Base-by-base conservation (phyloP, 2,113 vertebrate genomes). In the Euleptes europaea region DNA sequence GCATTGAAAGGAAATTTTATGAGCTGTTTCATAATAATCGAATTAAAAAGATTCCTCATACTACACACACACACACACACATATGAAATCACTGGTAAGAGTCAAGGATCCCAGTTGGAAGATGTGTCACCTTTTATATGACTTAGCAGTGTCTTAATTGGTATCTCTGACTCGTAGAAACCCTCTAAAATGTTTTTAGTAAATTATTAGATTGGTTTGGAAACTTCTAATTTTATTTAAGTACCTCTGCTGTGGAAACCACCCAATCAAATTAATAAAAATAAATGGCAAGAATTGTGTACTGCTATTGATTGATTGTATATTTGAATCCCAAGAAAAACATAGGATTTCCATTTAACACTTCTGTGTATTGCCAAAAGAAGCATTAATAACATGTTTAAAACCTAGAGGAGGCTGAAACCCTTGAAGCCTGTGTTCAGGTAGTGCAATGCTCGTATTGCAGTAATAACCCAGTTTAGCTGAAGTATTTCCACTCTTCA, bases 1-100 rank as follows among this genome's bases (percentile, higher is more conserved):
- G 70, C 13, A 49, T 86, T 92, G 42, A 44, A 11, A 40, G 71
- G 57, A 2, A 10, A 23, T 85, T 79, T 63, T 26, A 11, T 47
- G 49, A 65, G 51, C 12, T 14, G n/a, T 76, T 67, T 21, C 65
- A 31, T 35, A 44, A n/a, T 47, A 19, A n/a, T 42, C 66, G 33
- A 2, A 17, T 63, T 73, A 47, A 86, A 89, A 81, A 89, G 4
- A 21, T 21, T 88, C 67, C 42, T 71, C 28, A 38, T 14, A 71
- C 8, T n/a, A n/a, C n/a, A n/a, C n/a, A n/a, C n/a, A n/a, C n/a
- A n/a, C n/a, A n/a, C n/a, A n/a, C 44, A 44, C 9, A 44, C 9
- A 44, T 44, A 9, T 44, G 49, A 49, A 21, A 21, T 57, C 19
- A 15, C n/a, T n/a, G 26, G n/a, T 69, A 67, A 49, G 3, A 67